These are phyloP conservation scores for Tridacna gigas DNA, from an alignment of 2,888 invertebrate species.

Conservation along the genomic window DNA sequence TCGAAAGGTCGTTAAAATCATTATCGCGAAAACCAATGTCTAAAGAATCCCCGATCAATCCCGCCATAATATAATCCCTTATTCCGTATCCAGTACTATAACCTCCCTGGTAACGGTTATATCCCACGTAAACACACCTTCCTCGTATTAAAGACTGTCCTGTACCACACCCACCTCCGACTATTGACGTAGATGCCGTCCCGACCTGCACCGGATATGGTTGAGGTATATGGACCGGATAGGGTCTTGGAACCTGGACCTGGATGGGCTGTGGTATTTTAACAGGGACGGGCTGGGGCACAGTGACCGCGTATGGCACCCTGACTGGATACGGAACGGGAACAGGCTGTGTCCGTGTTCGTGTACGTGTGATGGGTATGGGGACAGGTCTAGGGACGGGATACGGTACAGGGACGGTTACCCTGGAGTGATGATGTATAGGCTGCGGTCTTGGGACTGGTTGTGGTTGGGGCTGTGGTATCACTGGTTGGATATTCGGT, in stretches of 20 bases:
- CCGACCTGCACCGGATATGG: constrained; percentile 42
- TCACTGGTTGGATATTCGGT: not conserved
- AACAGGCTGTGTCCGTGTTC: constrained; percentile 35
- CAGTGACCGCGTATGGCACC: constrained; percentile 48
- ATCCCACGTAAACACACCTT: not conserved
- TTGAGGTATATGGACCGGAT: constrained; percentile 49
- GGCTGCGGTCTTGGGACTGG: constrained; percentile 12
- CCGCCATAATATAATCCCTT: constrained; percentile 25
- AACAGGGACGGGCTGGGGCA: constrained; percentile 31
- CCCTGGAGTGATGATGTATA: not conserved
- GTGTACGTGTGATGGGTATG: constrained; percentile 13
- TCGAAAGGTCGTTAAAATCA: constrained; percentile 31
- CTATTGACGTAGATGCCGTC: not conserved
- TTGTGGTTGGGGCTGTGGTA: constrained; percentile 13
- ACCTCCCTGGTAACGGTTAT: constrained; percentile 7
- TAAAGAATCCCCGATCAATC: constrained; percentile 22
- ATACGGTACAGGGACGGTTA: constrained; percentile 16
- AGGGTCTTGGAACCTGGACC: constrained; percentile 46
- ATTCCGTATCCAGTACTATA: constrained; percentile 11
- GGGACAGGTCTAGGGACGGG: constrained; percentile 22
- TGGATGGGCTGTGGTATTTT: constrained; percentile 51
- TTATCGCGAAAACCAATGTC: constrained; percentile 44
- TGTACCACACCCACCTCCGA: not conserved
- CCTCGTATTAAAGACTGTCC: constrained; percentile 5
- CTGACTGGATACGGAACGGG: constrained; percentile 53